Conservation (phyloP, 2,797 vertebrate genomes). For the Octomys mimax region DNA sequence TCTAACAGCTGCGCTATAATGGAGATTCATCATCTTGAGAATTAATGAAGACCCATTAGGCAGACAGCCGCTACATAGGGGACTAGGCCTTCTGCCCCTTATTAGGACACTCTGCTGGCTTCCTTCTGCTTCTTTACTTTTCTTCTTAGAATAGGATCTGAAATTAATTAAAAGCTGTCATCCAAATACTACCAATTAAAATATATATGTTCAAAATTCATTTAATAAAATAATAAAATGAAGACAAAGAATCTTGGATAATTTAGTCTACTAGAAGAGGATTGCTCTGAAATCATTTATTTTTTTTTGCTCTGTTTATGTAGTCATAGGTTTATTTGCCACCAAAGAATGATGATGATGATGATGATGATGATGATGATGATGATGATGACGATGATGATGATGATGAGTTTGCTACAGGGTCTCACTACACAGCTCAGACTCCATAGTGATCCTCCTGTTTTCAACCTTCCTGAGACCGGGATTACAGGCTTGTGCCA, state of each 20-base stretch:
- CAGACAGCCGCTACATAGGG: background rate
- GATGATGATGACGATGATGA: too few relatives aligned
- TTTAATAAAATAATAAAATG: background rate
- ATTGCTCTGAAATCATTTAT: background rate
- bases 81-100: background rate
- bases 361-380: too few relatives aligned
- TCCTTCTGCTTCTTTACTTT: background rate
- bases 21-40: background rate
- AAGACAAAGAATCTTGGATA: slow-evolving; percentile 1
- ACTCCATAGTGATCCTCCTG: too few relatives aligned
- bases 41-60: background rate
- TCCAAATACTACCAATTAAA: background rate
- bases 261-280: background rate
- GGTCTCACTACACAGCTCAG: too few relatives aligned
- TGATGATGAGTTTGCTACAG: too few relatives aligned
- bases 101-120: background rate
- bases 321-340: background rate
- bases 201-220: background rate
- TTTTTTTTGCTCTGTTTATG: background rate
- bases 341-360: background rate
- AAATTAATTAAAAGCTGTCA: background rate
- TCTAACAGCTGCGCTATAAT: background rate
- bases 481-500: too few relatives aligned
- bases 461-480: too few relatives aligned
- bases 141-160: background rate